Percentiles rank a stretch among this genome's conserved stretches.
phyloP scores from a whole-genome alignment of 2,113 vertebrate genomes.

The Coptodon rendalli region DNA sequence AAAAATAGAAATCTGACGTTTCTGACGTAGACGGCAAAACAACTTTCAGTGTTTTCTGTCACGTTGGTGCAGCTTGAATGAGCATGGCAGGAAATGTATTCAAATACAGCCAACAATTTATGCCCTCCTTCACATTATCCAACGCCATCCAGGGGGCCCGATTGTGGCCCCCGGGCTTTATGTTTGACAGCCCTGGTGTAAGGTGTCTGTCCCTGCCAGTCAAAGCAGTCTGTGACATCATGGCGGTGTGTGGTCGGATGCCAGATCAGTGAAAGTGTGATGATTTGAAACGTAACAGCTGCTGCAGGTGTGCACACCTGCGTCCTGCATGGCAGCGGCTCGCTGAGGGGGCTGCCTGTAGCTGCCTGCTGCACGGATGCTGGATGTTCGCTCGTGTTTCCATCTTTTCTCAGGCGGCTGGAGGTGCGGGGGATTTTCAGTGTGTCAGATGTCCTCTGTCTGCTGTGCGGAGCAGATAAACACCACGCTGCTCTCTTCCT shows the following conservation, averaged over 20 bases:
- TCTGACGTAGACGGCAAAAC: neutral
- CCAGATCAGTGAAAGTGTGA: neutral
- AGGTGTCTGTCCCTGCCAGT: neutral
- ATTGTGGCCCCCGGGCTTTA: neutral
- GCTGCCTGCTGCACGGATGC: neutral
- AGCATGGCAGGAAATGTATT: neutral
- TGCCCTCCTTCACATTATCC: neutral
- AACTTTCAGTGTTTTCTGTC: neutral
- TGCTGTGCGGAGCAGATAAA: conserved; percentile 15
- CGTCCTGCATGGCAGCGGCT: neutral
- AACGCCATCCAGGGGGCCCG: neutral
- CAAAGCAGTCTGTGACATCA: neutral
- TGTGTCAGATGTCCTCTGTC: neutral
- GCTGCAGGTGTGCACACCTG: neutral
- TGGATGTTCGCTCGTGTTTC: neutral
- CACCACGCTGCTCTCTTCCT: conserved; percentile 26
- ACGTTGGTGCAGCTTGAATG: neutral
- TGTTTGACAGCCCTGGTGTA: neutral
- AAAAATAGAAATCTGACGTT: neutral
- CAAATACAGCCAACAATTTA: neutral
- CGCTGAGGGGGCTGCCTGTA: neutral
- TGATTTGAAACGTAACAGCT: neutral
- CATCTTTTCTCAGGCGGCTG: neutral
- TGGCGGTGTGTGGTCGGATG: neutral
- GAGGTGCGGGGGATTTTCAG: neutral